Evolutionary conservation across 2,797 vertebrate species (phyloP).

Genomic region (Ceryle rudis): DNA sequence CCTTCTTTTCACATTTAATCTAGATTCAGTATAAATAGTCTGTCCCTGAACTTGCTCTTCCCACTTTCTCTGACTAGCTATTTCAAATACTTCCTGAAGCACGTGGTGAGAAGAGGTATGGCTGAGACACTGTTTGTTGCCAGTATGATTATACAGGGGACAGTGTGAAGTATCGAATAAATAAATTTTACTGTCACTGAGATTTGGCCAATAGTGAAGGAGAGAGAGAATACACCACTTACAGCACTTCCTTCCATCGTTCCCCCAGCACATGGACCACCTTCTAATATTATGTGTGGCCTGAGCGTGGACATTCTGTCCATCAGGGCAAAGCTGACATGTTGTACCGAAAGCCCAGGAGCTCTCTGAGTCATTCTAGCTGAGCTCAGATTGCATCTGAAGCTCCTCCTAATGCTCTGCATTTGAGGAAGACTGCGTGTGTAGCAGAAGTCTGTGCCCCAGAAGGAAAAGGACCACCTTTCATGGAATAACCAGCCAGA

Average conservation of each 20-base stretch:
- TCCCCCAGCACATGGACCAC: fast-evolving
- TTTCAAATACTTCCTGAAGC: background rate
- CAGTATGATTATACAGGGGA: background rate
- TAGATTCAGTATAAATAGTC: background rate
- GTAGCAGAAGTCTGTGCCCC: background rate
- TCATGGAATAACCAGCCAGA: background rate
- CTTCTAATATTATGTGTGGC: background rate
- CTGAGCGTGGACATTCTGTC: background rate
- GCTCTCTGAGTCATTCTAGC: background rate
- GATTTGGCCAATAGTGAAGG: background rate
- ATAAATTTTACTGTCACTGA: background rate
- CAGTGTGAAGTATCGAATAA: background rate
- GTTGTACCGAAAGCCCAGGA: background rate
- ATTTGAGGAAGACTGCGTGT: background rate
- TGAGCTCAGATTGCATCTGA: background rate
- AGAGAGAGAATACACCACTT: background rate
- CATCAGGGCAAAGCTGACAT: background rate
- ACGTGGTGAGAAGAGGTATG: fast-evolving
- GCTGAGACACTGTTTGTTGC: background rate
- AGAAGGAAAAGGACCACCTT: background rate
- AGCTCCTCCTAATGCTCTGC: background rate
- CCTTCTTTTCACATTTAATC: background rate
- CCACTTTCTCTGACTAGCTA: background rate
- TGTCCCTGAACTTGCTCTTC: background rate
- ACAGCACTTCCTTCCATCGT: background rate